Evolutionary conservation across 1,140 invertebrate genomes (phyloP).

Genomic region (Drosophila miranda): DNA sequence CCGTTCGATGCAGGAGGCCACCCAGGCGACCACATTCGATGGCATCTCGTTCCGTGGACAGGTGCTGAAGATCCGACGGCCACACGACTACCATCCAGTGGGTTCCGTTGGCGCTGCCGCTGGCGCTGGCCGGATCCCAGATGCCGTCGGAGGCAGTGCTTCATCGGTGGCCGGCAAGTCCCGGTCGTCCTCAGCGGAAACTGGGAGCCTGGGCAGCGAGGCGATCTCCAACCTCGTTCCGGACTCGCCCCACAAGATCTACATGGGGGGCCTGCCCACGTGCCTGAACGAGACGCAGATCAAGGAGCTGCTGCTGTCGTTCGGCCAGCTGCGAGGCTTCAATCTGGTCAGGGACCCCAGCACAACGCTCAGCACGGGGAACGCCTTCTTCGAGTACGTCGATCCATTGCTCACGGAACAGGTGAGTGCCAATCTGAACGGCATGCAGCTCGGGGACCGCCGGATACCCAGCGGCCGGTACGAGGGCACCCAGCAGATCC

Average conservation of each 20-base stretch:
- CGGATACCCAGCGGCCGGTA: slow-evolving; percentile 97
- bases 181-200: no score
- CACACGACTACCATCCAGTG: slow-evolving; percentile 99
- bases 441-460: slow-evolving; percentile 99
- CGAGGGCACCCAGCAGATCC: slow-evolving; percentile 87
- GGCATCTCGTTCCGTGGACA: slow-evolving; percentile 99
- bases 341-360: slow-evolving; percentile 99
- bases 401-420: slow-evolving; percentile 98
- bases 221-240: slow-evolving; percentile 92
- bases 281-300: slow-evolving; percentile 99
- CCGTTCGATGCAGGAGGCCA: slow-evolving; percentile 99
- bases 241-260: slow-evolving; percentile 99
- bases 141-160: slow-evolving; percentile 84
- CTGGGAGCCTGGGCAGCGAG: slow-evolving; percentile 81
- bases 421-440: slow-evolving; percentile 98
- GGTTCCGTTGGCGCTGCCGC: slow-evolving; percentile 87
- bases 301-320: slow-evolving; percentile 97
- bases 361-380: slow-evolving; percentile 98
- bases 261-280: slow-evolving; percentile 99
- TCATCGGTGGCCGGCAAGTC: slow-evolving; percentile 83
- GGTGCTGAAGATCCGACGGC: slow-evolving; percentile 98
- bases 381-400: slow-evolving; percentile 99
- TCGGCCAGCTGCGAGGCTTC: slow-evolving; percentile 98
- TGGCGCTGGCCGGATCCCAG: no score
- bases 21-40: slow-evolving; percentile 99